These are phyloP conservation scores for Mionectes macconnelli DNA, from an alignment of 2,113 vertebrate species.

Conservation along the genomic window DNA sequence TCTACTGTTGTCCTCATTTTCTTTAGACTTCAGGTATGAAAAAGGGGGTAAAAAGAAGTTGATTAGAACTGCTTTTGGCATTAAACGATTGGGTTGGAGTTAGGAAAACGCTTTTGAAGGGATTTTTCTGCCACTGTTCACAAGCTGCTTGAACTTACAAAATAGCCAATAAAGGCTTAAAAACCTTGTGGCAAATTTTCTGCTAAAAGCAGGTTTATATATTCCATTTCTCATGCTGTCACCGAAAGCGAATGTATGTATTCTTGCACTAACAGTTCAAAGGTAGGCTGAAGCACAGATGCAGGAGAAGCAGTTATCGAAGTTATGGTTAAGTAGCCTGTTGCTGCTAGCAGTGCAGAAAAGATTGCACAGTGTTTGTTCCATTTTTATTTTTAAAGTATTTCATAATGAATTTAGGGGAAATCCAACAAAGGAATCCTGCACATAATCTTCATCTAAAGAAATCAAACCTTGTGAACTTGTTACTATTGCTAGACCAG, in stretches of 20 bases:
- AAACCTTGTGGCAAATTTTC: neutral
- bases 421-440: neutral
- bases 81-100: conserved; percentile 41
- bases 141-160: conserved; percentile 8
- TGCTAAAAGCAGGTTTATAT: neutral
- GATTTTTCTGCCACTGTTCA: conserved; percentile 7
- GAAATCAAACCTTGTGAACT: neutral
- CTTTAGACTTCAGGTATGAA: conserved; percentile 44
- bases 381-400: neutral
- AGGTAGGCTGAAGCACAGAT: neutral
- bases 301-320: neutral
- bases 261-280: neutral
- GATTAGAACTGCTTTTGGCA: conserved; percentile 40
- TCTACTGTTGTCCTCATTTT: conserved; percentile 27
- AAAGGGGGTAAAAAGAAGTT: neutral
- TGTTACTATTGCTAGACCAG: neutral
- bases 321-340: neutral
- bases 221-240: conserved; percentile 26
- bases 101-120: conserved; percentile 15
- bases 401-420: neutral
- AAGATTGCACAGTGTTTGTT: neutral
- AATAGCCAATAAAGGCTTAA: neutral
- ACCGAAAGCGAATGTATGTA: neutral
- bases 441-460: neutral
- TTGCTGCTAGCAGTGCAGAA: neutral